phyloP scores from a whole-genome alignment of 2,113 vertebrate genomes.

The Seriola rivoliana region DNA sequence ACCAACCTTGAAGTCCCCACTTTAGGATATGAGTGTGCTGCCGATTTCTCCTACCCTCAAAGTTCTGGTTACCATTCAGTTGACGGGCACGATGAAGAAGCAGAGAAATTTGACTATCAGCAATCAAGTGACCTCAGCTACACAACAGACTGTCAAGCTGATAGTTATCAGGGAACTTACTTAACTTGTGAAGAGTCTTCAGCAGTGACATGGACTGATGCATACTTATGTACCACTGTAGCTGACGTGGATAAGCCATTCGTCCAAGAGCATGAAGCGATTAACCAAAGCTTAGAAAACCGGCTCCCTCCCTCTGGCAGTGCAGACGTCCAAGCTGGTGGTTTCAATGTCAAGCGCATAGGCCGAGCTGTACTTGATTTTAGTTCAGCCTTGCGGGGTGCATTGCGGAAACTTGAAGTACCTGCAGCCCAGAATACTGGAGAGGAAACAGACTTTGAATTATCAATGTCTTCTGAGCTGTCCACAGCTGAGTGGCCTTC shows the following conservation, averaged over 20 bases:
- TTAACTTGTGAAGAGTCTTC: slow-evolving; percentile 41
- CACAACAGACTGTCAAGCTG: slow-evolving; percentile 39
- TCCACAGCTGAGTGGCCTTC: slow-evolving; percentile 30
- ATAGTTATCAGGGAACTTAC: slow-evolving; percentile 54
- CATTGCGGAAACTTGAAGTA: slow-evolving; percentile 90
- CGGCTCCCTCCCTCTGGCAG: slow-evolving; percentile 26
- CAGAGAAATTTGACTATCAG: slow-evolving; percentile 48
- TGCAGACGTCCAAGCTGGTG: slow-evolving; percentile 82
- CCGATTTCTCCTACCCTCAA: slow-evolving; percentile 66
- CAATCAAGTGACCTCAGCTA: slow-evolving; percentile 50
- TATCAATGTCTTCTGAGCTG: slow-evolving; percentile 44
- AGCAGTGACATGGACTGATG: slow-evolving; percentile 57
- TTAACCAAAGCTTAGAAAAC: slow-evolving; percentile 44
- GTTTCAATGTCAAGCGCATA: slow-evolving; percentile 90
- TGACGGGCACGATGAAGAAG: slow-evolving; percentile 48
- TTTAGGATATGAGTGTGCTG: slow-evolving; percentile 49
- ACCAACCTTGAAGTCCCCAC: slow-evolving; percentile 21
- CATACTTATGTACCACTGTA: slow-evolving; percentile 10
- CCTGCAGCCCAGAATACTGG: slow-evolving; percentile 56
- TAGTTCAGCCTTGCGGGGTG: slow-evolving; percentile 89
- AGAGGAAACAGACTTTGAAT: slow-evolving; percentile 69
- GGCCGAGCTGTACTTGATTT: slow-evolving; percentile 91
- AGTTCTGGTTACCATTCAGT: slow-evolving; percentile 72
- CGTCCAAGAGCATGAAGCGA: slow-evolving; percentile 9
- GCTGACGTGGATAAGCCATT: slow-evolving; percentile 10